Conservation (phyloP, 2,797 vertebrate genomes). For the Cygnus olor region DNA sequence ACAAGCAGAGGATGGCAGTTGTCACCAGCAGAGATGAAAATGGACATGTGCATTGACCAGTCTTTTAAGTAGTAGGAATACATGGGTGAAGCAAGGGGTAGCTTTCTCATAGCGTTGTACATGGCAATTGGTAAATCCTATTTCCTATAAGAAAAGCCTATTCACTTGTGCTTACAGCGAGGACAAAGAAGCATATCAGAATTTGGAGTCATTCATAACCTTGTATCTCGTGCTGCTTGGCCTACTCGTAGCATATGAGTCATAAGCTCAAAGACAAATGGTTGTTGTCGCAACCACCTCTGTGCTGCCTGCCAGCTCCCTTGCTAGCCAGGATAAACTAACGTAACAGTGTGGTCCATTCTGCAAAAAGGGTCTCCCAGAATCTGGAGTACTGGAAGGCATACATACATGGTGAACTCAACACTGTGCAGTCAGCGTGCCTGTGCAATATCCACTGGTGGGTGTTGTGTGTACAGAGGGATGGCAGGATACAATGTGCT, state of each 20-base stretch:
- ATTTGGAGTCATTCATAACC: background rate
- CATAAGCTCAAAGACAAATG: background rate
- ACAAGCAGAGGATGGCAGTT: background rate
- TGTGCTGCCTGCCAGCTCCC: background rate
- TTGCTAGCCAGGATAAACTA: background rate
- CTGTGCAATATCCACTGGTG: background rate
- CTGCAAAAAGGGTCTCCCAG: background rate
- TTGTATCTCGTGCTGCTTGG: background rate
- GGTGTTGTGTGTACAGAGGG: background rate
- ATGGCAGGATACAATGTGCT: background rate
- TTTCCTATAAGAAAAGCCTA: background rate
- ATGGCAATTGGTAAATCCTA: background rate
- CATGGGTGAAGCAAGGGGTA: background rate
- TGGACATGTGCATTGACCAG: background rate
- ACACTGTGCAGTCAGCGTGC: background rate
- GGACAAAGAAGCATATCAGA: background rate
- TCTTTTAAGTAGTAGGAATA: background rate
- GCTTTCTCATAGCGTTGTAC: background rate
- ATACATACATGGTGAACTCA: background rate
- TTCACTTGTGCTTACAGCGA: background rate
- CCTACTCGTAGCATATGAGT: background rate
- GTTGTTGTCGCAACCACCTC: background rate
- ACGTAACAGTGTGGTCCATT: accelerated
- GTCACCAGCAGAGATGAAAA: background rate
- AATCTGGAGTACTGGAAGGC: background rate